These are phyloP conservation scores for Lampropteryx suffumata DNA, from an alignment of 2,888 invertebrate genomes.

Conservation along the genomic window DNA sequence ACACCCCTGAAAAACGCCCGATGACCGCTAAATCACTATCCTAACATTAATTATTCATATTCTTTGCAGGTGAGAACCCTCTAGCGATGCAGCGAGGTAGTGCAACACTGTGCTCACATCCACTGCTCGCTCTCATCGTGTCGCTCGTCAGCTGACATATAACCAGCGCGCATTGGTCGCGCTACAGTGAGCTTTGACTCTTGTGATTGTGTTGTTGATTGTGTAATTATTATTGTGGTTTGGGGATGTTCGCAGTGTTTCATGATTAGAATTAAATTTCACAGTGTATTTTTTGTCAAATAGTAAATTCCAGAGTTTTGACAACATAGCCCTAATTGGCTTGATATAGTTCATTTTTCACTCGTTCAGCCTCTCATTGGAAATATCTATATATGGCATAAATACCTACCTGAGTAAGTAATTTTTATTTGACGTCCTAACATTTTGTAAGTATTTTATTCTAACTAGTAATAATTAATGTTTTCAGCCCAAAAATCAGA, in stretches of 20 bases:
- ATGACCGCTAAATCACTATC: neutral
- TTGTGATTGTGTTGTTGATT: slow-evolving; percentile 11
- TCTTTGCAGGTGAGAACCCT: slow-evolving; percentile 74
- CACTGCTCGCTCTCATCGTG: slow-evolving; percentile 57
- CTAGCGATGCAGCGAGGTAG: slow-evolving; percentile 78
- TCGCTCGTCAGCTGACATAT: slow-evolving; percentile 70
- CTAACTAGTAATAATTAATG: too few species aligned
- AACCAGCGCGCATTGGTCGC: slow-evolving; percentile 63
- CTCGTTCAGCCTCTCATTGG: too few species aligned
- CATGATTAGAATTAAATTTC: slow-evolving; percentile 3
- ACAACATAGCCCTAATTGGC: too few species aligned
- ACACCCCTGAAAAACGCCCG: too few species aligned
- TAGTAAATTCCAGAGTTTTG: too few species aligned
- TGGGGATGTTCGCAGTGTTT: slow-evolving; percentile 14
- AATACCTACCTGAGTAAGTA: too few species aligned
- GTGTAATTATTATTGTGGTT: slow-evolving; percentile 14
- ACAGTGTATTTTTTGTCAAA: neutral
- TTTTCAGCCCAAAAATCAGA: too few species aligned
- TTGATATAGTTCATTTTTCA: too few species aligned
- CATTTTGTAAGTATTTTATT: too few species aligned
- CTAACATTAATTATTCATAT: slow-evolving; percentile 28
- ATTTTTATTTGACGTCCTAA: too few species aligned
- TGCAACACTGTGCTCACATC: slow-evolving; percentile 53
- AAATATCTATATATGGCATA: too few species aligned
- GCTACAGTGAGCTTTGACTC: slow-evolving; percentile 41